Evolutionary conservation across 2,113 vertebrate genomes (phyloP), one percentile per base, ranked within the genome.

Genomic region (Tupaia chinensis): DNA sequence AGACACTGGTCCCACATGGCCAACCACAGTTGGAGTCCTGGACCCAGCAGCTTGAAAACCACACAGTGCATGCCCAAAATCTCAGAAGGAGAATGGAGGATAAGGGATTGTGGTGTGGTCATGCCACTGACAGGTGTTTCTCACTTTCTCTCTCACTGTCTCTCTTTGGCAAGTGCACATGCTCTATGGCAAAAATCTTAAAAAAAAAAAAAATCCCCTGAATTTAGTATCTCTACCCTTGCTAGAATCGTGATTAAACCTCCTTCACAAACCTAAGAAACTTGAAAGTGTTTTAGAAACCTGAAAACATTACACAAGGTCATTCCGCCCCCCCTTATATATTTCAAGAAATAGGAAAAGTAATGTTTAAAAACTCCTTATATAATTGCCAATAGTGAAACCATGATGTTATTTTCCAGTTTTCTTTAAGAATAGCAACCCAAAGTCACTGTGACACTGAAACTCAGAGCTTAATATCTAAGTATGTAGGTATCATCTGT

Each of bases 261-360:
- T 80, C 58, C 16, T 8, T 70, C 78, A 91, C 32, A n/a, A 32
- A 81, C 19, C 29, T 5, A 74, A 87, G 65, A 74, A 7, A 32
- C 72, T 95, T 88, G 17, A 69, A 68, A 65, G 83, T 22, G 25
- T 87, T 54, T 20, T 56, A 54, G 19, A 53, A 85, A 82, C 34
- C 76, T 89, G 7, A 61, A 91, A 80, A 65, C 29, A 27, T 15
- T 29, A 23, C 23, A 56, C 10, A 61, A 53, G 22, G 7, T 22
- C 65, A 44, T 69, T 82, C 66, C 68, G 25, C 34, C 15, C 29
- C 20, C 27, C 74, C 70, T 69, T n/a, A 56, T 44, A 0, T 70
- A 73, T 66, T 94, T 92, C 20, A 85, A 85, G 79, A 20, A 90
- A 74, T 44, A 92, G 88, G 84, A 25, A 58, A 17, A 20, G 17